These are phyloP conservation scores for Rallus limicola DNA, from an alignment of 2,113 vertebrate genomes.

Conservation along the genomic window DNA sequence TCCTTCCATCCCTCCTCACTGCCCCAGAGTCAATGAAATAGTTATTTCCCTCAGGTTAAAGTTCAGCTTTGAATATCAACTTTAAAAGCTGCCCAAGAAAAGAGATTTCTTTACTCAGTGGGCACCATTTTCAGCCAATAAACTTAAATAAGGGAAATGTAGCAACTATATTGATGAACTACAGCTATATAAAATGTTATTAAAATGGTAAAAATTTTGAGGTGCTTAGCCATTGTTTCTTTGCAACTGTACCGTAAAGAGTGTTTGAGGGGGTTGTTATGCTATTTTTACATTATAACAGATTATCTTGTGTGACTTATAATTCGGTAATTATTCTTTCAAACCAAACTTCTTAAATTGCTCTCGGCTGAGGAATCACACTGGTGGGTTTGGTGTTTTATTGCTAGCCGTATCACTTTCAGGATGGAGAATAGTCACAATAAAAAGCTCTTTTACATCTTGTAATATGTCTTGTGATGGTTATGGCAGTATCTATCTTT, in stretches of 20 bases:
- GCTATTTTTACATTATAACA: neutral
- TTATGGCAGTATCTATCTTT: neutral
- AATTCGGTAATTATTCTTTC: neutral
- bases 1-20: neutral
- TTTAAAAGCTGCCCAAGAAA: conserved; percentile 47
- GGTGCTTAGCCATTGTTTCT: neutral
- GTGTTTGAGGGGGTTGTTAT: neutral
- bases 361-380: neutral
- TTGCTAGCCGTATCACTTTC: neutral
- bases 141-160: neutral
- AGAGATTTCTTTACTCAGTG: conserved; percentile 10
- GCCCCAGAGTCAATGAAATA: conserved; percentile 36
- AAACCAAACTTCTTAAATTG: neutral
- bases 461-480: neutral
- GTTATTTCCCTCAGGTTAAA: conserved; percentile 47
- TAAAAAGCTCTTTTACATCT: neutral
- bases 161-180: neutral
- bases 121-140: neutral
- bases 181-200: neutral
- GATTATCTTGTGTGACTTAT: neutral
- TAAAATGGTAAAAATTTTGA: neutral
- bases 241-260: neutral
- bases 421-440: neutral
- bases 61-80: conserved; percentile 55
- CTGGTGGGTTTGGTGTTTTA: conserved; percentile 13